Conservation (phyloP, 2,888 invertebrate species). For the Drosophila rellima region DNA sequence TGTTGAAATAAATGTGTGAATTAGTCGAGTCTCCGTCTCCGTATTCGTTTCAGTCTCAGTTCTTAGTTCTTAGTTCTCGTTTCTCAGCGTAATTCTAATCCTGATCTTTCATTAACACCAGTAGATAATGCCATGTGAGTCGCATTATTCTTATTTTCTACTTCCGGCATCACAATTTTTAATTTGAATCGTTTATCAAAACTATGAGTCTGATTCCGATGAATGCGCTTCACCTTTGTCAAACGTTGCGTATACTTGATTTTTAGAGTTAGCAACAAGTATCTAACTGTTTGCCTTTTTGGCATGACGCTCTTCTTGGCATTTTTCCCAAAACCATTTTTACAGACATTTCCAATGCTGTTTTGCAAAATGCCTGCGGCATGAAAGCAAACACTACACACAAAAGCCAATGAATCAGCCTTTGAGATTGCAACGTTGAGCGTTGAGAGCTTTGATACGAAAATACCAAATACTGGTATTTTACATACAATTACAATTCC, state of each 20-base stretch:
- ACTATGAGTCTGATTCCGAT: slow-evolving; percentile 6
- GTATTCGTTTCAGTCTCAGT: slow-evolving; percentile 18
- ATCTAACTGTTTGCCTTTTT: slow-evolving; percentile 3
- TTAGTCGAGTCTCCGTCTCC: slow-evolving; percentile 28
- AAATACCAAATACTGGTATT: background rate
- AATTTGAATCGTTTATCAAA: slow-evolving; percentile 29
- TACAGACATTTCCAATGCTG: slow-evolving; percentile 7
- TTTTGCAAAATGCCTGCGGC: slow-evolving; percentile 42
- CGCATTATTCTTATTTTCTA: slow-evolving; percentile 24
- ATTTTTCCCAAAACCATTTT: slow-evolving; percentile 17
- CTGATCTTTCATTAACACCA: slow-evolving; percentile 61
- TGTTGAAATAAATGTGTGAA: slow-evolving; percentile 52
- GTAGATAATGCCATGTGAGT: slow-evolving; percentile 21
- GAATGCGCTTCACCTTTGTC: slow-evolving; percentile 2
- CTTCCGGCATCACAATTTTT: slow-evolving; percentile 42
- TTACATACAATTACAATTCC: background rate
- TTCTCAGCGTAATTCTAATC: slow-evolving; percentile 37
- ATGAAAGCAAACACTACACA: slow-evolving; percentile 1
- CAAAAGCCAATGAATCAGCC: slow-evolving; percentile 41
- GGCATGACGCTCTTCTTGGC: slow-evolving; percentile 15
- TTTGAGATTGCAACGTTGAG: slow-evolving; percentile 6
- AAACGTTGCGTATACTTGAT: slow-evolving; percentile 28
- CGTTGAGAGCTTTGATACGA: slow-evolving; percentile 11
- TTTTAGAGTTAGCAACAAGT: slow-evolving; percentile 27
- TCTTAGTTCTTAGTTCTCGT: slow-evolving; percentile 13